phyloP scores from a whole-genome alignment of 2,113 vertebrate genomes.

The Mus spicilegus region DNA sequence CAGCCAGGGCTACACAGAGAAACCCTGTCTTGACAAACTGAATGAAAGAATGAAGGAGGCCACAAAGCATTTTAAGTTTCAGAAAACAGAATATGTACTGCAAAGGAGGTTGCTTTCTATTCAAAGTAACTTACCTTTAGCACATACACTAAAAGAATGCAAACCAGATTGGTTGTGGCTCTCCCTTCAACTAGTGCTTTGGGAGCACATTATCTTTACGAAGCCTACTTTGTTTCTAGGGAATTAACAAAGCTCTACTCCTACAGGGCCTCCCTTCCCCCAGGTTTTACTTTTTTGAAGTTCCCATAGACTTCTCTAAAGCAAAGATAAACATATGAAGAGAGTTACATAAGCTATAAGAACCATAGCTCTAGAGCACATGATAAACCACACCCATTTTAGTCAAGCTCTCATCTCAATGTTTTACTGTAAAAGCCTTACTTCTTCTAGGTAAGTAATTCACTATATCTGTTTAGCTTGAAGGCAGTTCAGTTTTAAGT shows the following conservation, averaged over 20 bases:
- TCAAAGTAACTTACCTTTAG: not conserved
- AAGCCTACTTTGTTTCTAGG: not conserved
- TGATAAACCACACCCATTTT: not conserved
- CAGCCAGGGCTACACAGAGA: not conserved
- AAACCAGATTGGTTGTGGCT: not conserved
- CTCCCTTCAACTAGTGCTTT: not conserved
- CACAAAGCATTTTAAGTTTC: not conserved
- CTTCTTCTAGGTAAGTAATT: not conserved
- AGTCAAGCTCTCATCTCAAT: not conserved
- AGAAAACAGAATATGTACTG: not conserved
- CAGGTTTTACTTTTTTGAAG: not conserved
- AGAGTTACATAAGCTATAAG: not conserved
- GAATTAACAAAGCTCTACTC: not conserved
- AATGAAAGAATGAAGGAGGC: not conserved
- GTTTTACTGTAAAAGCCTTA: not conserved
- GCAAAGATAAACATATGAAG: not conserved
- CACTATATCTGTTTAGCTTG: not conserved
- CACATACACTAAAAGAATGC: not conserved
- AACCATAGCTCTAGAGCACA: not conserved
- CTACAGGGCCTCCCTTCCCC: not conserved
- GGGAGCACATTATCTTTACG: not conserved
- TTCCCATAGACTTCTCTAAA: not conserved
- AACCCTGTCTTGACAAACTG: not conserved
- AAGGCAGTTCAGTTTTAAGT: constrained; percentile 39
- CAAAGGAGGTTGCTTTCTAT: not conserved